phyloP scores from a whole-genome alignment of 1,140 invertebrate species.

The Procambarus clarkii region DNA sequence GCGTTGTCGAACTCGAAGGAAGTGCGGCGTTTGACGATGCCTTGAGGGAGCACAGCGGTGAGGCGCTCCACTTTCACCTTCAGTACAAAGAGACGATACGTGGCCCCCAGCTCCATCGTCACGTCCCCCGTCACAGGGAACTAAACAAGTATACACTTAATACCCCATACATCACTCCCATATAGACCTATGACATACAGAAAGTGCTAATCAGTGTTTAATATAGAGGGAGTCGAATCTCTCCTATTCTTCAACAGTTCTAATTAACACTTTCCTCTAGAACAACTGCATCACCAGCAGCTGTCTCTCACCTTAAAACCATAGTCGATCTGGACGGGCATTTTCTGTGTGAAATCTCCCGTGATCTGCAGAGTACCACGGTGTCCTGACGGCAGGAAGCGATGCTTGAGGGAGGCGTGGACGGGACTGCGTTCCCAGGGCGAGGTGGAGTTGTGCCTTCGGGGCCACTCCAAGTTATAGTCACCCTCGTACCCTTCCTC shows the following conservation, averaged over 20 bases:
- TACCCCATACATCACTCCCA: too few relatives aligned
- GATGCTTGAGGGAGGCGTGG: conserved; percentile 61
- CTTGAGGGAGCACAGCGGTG: conserved; percentile 32
- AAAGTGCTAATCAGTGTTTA: too few relatives aligned
- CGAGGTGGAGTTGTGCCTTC: conserved; percentile 5
- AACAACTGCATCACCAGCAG: too few relatives aligned
- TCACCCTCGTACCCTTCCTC: conserved; percentile 56
- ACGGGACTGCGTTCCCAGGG: conserved; percentile 52
- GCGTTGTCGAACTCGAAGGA: conserved; percentile 59
- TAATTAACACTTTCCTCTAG: too few relatives aligned
- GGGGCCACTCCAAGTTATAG: conserved; percentile 66
- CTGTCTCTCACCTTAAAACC: conserved; percentile 45
- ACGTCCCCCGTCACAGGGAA: conserved; percentile 65
- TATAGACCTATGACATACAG: too few relatives aligned
- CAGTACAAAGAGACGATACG: conserved; percentile 14
- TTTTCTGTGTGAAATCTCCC: conserved; percentile 8
- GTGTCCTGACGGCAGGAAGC: conserved; percentile 60
- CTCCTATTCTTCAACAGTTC: too few relatives aligned
- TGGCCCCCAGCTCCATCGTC: conserved; percentile 40
- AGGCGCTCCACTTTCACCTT: conserved; percentile 59
- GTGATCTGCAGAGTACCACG: conserved; percentile 48
- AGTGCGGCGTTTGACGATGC: conserved; percentile 40
- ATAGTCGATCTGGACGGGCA: conserved; percentile 50
- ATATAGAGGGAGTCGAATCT: too few relatives aligned
- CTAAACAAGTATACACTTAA: neutral